phyloP scores from a whole-genome alignment of 2,113 vertebrate genomes.

The Chelonoidis abingdonii region DNA sequence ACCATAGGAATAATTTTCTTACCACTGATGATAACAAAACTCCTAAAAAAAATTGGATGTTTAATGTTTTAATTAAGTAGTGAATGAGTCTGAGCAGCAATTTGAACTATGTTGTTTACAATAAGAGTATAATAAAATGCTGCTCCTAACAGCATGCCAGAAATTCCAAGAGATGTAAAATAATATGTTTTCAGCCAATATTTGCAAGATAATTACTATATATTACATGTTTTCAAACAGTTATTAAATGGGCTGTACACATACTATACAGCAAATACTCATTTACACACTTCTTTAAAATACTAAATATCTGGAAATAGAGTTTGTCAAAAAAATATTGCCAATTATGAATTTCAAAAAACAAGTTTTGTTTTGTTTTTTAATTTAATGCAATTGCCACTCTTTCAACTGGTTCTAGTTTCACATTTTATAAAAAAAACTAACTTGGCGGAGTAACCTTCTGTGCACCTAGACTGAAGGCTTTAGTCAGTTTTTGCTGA shows the following conservation, averaged over 20 bases:
- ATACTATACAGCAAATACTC: background rate
- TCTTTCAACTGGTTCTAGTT: background rate
- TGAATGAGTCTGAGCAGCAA: no score
- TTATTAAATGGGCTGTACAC: background rate
- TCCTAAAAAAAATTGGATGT: no score
- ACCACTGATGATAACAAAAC: no score
- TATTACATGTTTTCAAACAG: background rate
- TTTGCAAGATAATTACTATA: background rate
- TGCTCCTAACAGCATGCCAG: background rate
- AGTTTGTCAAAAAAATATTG: background rate
- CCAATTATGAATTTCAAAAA: background rate
- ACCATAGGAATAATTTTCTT: background rate
- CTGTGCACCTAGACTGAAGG: background rate
- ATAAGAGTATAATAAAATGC: background rate
- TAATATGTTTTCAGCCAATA: background rate
- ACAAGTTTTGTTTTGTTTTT: background rate
- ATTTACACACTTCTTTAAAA: no score
- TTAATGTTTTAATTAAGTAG: no score
- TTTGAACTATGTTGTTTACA: background rate
- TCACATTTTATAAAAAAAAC: background rate
- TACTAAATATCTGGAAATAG: background rate
- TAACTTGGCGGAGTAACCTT: background rate
- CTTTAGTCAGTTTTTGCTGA: background rate
- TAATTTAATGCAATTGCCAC: background rate
- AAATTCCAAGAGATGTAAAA: background rate